Evolutionary conservation across 2,797 vertebrate species (phyloP).

Genomic region (Hozukius guyotensis): DNA sequence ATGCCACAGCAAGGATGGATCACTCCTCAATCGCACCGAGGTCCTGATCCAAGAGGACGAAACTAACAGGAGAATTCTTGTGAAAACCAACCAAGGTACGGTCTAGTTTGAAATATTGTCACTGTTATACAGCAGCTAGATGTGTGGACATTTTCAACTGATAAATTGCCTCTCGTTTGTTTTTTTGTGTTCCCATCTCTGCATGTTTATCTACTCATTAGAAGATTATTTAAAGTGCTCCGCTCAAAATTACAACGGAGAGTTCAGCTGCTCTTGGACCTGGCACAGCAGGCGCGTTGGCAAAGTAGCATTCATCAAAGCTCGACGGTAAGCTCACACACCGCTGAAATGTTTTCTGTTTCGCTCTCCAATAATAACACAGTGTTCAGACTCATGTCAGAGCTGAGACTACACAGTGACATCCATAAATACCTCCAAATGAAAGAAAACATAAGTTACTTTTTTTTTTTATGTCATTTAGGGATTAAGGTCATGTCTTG

Average conservation of each 20-base stretch:
- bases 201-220: background rate
- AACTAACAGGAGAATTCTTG: conserved; percentile 53
- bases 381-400: conserved; percentile 10
- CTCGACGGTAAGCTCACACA: conserved; percentile 64
- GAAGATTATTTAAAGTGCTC: conserved; percentile 74
- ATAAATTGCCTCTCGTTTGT: background rate
- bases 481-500: background rate
- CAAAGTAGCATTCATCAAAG: conserved; percentile 69
- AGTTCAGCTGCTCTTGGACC: conserved; percentile 81
- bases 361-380: conserved; percentile 23
- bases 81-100: conserved; percentile 39
- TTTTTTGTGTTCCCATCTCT: background rate
- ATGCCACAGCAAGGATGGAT: conserved; percentile 70
- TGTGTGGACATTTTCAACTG: background rate
- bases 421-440: background rate
- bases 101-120: background rate
- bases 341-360: background rate
- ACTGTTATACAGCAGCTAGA: background rate
- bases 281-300: conserved; percentile 66
- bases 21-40: conserved; percentile 76
- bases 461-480: background rate
- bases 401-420: conserved; percentile 5
- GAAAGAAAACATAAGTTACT: background rate
- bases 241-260: conserved; percentile 74
- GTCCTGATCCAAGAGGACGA: conserved; percentile 66